These are phyloP conservation scores for Ochropleura plecta DNA, from an alignment of 2,888 invertebrate species.

Conservation along the genomic window DNA sequence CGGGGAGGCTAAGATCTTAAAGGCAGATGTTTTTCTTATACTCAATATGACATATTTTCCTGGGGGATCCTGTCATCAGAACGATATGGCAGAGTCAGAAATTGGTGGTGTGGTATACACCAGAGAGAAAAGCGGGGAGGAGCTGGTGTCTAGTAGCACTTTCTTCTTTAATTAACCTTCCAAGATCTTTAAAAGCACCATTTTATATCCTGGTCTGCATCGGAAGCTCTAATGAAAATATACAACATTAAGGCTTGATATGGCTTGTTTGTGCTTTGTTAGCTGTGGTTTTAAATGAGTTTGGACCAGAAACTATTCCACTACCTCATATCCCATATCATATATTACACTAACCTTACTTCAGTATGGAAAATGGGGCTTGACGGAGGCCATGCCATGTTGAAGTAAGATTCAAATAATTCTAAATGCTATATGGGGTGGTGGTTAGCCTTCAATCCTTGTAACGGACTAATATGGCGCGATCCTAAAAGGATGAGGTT, in stretches of 20 bases:
- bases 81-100: neutral
- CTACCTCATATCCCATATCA: neutral
- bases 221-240: neutral
- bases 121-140: no score
- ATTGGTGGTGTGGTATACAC: neutral
- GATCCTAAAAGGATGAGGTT: neutral
- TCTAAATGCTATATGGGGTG: neutral
- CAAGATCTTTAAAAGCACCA: constrained; percentile 12
- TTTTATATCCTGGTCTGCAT: neutral
- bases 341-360: neutral
- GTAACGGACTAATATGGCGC: neutral
- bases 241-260: neutral
- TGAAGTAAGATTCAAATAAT: neutral
- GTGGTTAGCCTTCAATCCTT: neutral
- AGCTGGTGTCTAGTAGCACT: neutral
- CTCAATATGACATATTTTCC: neutral
- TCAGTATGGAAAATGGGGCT: neutral
- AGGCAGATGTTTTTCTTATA: neutral
- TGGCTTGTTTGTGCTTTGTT: constrained; percentile 3
- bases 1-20: neutral
- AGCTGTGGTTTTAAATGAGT: neutral
- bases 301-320: neutral
- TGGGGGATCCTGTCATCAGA: neutral
- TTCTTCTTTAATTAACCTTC: constrained; percentile 1
- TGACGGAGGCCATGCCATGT: neutral